These are phyloP conservation scores for Prunella strophiata DNA, from an alignment of 2,797 vertebrate species.

Conservation along the genomic window DNA sequence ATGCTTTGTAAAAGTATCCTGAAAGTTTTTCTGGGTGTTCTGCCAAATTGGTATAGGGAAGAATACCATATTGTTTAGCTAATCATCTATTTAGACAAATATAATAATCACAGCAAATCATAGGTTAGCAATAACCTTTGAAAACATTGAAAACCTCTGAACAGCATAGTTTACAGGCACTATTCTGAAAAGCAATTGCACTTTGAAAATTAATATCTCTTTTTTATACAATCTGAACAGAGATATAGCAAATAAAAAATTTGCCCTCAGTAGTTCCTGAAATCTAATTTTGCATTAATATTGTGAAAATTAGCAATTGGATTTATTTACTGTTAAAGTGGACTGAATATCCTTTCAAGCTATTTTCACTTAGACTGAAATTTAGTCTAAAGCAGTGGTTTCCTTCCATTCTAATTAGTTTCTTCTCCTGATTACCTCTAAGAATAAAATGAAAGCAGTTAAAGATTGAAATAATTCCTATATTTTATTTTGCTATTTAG, in stretches of 20 bases:
- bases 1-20: accelerated
- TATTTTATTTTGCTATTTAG: constrained; percentile 29
- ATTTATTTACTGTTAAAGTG: not conserved
- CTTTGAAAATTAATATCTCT: not conserved
- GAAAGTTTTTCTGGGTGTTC: not conserved
- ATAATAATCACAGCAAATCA: not conserved
- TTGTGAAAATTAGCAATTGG: not conserved
- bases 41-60: not conserved
- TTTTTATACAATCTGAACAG: not conserved
- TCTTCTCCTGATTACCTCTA: not conserved
- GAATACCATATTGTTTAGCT: not conserved
- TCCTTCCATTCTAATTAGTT: not conserved
- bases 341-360: not conserved
- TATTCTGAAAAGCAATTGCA: not conserved
- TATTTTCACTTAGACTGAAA: not conserved
- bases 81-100: not conserved
- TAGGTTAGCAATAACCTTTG: not conserved
- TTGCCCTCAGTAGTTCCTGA: not conserved
- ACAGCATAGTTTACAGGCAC: not conserved
- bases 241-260: not conserved
- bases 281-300: not conserved
- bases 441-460: not conserved
- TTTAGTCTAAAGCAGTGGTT: not conserved
- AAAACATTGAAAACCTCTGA: not conserved
- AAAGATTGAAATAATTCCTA: constrained; percentile 34